Base-by-base conservation (phyloP, 2,113 vertebrate species). In the Glaucomys volans region DNA sequence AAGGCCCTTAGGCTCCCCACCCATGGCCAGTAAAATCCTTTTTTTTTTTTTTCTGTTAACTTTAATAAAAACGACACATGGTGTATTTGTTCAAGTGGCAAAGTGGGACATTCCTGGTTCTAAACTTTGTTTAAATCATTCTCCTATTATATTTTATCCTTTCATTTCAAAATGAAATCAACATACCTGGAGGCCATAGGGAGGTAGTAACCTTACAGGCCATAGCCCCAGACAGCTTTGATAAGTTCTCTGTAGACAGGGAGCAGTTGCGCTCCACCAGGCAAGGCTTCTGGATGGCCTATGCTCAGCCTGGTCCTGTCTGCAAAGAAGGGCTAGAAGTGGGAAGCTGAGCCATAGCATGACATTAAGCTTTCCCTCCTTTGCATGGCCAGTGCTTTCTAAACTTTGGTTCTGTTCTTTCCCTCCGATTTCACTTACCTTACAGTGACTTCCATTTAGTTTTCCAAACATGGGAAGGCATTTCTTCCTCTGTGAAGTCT, bases 41-140 rank as follows among this genome's bases (percentile, higher is more conserved):
- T 69, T 92, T 96, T 79, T 88, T 20, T 5, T 5, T 8, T 18
- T 18, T 5, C 96, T 82, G 87, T 54, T 37, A n/a, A 17, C 44
- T 94, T 98, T 98, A 97, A 97, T 98, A 98, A 98, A 98, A 98
- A 47, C 91, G 98, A 97, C 95, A 97, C 76, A 52, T 93, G 7
- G 14, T 97, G 94, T 88, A 94, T 97, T 98, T 98, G 86, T 89
- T 98, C 93, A 97, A 96, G 95, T 96, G 94, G 96, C 84, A 97
- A 97, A 97, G 40, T 67, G 91, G 67, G 59, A 92, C 94, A 94
- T 97, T 98, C 97, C 91, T 97, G 57, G 54, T 96, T 97, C 69
- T 95, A 98, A 97, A 80, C 97, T 98, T 98, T 95, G 91, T 84
- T 98, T 97, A 98, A 97, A 97, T 94, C 91, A 92, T 97, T 98